A percentile compares a stretch with the other conserved stretches of the same genome.
Evolutionary conservation across 1,140 invertebrate species (phyloP).

Genomic region (Latrodectus geometricus): DNA sequence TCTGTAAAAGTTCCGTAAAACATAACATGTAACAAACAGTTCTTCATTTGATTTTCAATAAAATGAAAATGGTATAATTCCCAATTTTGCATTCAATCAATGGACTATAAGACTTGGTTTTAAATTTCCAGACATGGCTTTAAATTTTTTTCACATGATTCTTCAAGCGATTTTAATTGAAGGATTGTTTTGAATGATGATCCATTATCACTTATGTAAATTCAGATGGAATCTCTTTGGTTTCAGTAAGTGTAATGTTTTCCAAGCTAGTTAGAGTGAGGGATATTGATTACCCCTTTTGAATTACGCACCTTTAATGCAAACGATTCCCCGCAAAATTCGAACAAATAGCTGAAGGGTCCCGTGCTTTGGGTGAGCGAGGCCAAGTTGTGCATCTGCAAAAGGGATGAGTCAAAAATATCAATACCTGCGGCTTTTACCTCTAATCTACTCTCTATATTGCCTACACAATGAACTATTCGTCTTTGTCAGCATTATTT

Average conservation of each 20-base stretch:
- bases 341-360: constrained; percentile 60
- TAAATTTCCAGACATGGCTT: too few species aligned
- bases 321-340: constrained; percentile 59
- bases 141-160: too few species aligned
- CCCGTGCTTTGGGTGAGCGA: constrained; percentile 61
- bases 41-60: too few species aligned
- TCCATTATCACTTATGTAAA: not conserved
- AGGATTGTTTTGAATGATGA: too few species aligned
- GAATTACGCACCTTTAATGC: constrained; percentile 57
- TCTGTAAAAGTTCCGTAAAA: too few species aligned
- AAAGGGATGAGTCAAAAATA: constrained; percentile 28
- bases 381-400: constrained; percentile 62
- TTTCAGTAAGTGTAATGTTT: not conserved
- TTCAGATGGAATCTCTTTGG: constrained; percentile 7
- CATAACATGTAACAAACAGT: too few species aligned
- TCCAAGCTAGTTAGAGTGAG: not conserved
- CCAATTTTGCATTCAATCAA: too few species aligned
- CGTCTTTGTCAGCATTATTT: not conserved
- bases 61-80: too few species aligned
- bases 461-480: not conserved
- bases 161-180: too few species aligned
- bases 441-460: not conserved
- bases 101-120: too few species aligned
- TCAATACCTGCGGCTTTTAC: not conserved
- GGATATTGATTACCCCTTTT: constrained; percentile 18